Percentiles rank a stretch among this genome's conserved stretches.
phyloP scores from a whole-genome alignment of 2,888 invertebrate species.

The Formica aserva region DNA sequence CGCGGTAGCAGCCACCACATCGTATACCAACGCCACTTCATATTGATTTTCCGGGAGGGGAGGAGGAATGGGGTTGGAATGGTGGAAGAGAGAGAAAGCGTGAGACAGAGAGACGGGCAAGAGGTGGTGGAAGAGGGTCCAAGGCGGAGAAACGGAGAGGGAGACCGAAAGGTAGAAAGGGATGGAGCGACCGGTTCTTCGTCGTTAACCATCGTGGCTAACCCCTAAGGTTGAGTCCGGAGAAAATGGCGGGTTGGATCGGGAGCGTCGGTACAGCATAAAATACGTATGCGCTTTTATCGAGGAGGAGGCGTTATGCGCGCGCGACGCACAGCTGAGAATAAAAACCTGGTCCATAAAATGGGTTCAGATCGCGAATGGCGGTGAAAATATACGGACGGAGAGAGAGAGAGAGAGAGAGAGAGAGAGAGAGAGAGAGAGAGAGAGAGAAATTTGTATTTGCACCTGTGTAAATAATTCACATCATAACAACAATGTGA shows the following conservation, averaged over 20 bases:
- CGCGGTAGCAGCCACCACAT: constrained; percentile 74
- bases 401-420: not conserved
- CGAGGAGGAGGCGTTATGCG: not conserved
- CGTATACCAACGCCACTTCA: constrained; percentile 77
- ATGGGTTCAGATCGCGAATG: not conserved
- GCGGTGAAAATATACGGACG: not conserved
- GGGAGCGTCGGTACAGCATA: constrained; percentile 37
- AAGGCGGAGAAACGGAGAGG: constrained; percentile 43
- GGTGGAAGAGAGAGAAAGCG: constrained; percentile 40
- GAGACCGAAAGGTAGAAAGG: constrained; percentile 25
- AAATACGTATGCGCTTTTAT: constrained; percentile 37
- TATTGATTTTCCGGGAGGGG: constrained; percentile 76
- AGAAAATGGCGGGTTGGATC: constrained; percentile 68
- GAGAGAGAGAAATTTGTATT: not conserved
- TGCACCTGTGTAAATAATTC: constrained; percentile 2
- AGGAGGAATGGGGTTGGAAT: constrained; percentile 46
- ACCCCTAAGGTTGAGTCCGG: constrained; percentile 70
- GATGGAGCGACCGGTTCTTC: constrained; percentile 60
- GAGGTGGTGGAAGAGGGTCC: constrained; percentile 27
- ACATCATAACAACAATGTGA: not conserved
- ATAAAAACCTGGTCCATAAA: constrained; percentile 10
- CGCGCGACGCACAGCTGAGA: constrained; percentile 6
- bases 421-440: not conserved
- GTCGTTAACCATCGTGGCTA: constrained; percentile 68
- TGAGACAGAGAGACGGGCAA: constrained; percentile 11